These are phyloP conservation scores for Ptycholaimellus sp. DNA, from an alignment of 2,888 invertebrate genomes.

Conservation along the genomic window DNA sequence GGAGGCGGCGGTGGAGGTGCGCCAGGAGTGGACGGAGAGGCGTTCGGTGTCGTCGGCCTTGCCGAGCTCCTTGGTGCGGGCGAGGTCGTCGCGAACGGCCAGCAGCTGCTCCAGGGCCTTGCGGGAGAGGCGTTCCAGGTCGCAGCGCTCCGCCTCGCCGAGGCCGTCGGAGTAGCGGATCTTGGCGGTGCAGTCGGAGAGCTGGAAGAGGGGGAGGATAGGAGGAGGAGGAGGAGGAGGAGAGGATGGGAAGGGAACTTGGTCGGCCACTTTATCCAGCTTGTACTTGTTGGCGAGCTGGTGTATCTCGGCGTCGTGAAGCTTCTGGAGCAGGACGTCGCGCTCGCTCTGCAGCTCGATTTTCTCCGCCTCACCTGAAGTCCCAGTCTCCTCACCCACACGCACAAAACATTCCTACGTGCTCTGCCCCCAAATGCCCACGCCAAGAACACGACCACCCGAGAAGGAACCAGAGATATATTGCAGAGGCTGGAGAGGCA, in stretches of 20 bases:
- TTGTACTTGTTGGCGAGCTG: slow-evolving; percentile 23
- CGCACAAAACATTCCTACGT: neutral
- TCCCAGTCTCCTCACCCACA: slow-evolving; percentile 8
- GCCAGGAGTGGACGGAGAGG: no score
- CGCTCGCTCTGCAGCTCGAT: slow-evolving; percentile 15
- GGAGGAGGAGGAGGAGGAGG: neutral
- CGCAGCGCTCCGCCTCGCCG: neutral
- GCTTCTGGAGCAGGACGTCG: slow-evolving; percentile 17
- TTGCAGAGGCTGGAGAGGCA: neutral
- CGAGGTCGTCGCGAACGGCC: slow-evolving; percentile 7
- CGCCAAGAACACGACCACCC: neutral
- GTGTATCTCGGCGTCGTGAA: slow-evolving; percentile 21
- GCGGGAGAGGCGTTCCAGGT: neutral
- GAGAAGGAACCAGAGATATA: neutral
- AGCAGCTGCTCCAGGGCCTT: slow-evolving; percentile 5
- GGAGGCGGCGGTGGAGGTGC: no score
- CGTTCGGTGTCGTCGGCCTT: no score
- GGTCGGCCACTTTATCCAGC: slow-evolving; percentile 21
- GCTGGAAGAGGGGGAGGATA: slow-evolving; percentile 1
- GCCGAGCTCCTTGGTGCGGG: slow-evolving; percentile 5
- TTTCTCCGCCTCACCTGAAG: no score
- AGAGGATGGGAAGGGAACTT: slow-evolving; percentile 7
- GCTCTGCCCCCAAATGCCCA: neutral
- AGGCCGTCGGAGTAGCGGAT: neutral
- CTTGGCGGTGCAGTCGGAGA: neutral